A percentile compares a stretch with the other conserved stretches of the same genome.
Conservation (phyloP, 1,140 invertebrate species). For the Saxidomus purpurata region DNA sequence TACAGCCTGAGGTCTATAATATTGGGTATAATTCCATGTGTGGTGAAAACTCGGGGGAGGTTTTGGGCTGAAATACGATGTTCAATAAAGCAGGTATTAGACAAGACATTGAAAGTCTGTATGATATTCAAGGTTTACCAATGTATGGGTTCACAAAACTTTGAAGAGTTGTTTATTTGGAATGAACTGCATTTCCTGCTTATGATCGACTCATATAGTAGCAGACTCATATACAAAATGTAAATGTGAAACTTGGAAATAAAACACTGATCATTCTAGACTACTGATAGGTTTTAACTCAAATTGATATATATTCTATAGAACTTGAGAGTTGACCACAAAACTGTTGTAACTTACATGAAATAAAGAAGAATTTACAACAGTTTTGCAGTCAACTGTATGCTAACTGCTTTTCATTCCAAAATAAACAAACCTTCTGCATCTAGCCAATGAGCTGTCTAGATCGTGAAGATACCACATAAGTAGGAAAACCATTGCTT, state of each 20-base stretch:
- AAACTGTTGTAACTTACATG: too few relatives aligned
- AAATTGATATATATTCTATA: not conserved
- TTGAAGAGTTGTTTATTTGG: slow-evolving; percentile 28
- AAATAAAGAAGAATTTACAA: too few relatives aligned
- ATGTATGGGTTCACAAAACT: too few relatives aligned
- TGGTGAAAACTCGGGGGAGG: slow-evolving; percentile 60
- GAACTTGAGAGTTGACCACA: too few relatives aligned
- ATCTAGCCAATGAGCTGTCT: not conserved
- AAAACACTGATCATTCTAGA: too few relatives aligned
- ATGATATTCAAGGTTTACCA: not conserved
- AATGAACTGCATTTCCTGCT: slow-evolving; percentile 21
- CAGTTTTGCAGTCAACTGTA: too few relatives aligned
- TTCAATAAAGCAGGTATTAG: not conserved
- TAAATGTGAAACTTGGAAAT: not conserved
- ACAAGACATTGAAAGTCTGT: not conserved
- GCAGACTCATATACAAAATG: too few relatives aligned
- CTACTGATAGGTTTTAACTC: not conserved
- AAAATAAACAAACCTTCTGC: slow-evolving; percentile 24
- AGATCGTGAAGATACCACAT: slow-evolving; percentile 42
- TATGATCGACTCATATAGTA: too few relatives aligned
- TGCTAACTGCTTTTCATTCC: slow-evolving; percentile 46
- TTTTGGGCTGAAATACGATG: slow-evolving; percentile 55
- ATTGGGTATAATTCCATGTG: slow-evolving; percentile 66
- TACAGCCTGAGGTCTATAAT: slow-evolving; percentile 63
- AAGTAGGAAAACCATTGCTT: slow-evolving; percentile 62